Conservation (phyloP, 2,888 invertebrate species). For the Drosophila leonis region DNA sequence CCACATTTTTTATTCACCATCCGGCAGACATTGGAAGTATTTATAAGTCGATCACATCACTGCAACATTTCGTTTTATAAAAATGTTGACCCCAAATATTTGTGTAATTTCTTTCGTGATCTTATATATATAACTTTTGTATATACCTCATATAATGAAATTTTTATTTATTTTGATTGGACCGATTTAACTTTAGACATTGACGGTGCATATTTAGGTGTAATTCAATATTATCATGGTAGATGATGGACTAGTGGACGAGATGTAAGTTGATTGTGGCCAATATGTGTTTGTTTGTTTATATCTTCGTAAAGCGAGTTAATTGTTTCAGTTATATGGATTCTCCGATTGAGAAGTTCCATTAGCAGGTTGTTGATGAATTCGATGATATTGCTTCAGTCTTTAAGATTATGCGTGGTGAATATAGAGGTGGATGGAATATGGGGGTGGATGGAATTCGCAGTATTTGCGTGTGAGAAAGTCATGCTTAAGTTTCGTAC, state of each 20-base stretch:
- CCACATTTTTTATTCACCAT: background rate
- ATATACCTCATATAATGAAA: too few relatives aligned
- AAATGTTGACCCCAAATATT: background rate
- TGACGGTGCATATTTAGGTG: too few relatives aligned
- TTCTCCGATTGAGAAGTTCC: background rate
- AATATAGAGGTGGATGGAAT: too few relatives aligned
- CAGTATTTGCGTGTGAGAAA: background rate
- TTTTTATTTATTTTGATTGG: too few relatives aligned
- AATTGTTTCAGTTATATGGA: background rate
- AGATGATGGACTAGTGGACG: background rate
- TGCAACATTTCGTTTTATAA: background rate
- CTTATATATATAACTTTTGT: too few relatives aligned
- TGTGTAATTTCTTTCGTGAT: too few relatives aligned
- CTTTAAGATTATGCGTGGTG: background rate
- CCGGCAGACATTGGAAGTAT: background rate
- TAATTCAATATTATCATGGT: too few relatives aligned
- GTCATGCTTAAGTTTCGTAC: too few relatives aligned
- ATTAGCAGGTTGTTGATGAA: background rate
- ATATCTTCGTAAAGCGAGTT: background rate
- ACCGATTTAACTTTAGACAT: too few relatives aligned
- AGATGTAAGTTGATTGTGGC: background rate
- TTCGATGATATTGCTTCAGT: background rate
- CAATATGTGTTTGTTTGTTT: background rate
- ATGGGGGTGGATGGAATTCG: too few relatives aligned
- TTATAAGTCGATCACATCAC: background rate